A percentile compares a stretch with the other conserved stretches of the same genome.
Evolutionary conservation across 1,140 invertebrate species (phyloP).

Genomic region (Caerostris darwini): DNA sequence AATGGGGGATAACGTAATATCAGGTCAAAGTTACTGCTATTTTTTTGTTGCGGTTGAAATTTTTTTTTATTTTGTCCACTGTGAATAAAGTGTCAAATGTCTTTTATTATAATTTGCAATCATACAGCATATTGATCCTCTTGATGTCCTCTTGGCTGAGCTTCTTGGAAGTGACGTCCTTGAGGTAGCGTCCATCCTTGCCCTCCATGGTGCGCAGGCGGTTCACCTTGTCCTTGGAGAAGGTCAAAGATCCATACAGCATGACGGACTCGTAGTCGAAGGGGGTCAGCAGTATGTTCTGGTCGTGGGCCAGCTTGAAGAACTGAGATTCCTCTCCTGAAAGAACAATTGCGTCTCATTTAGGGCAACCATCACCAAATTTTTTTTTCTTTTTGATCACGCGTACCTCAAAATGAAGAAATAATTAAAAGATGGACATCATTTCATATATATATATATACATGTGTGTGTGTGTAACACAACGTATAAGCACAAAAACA

Average conservation of each 20-base stretch:
- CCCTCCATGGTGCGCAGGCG: not conserved
- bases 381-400: too few species aligned
- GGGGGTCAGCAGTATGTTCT: not conserved
- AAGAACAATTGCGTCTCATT: not conserved
- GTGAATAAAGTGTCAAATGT: too few species aligned
- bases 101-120: not conserved
- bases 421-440: too few species aligned
- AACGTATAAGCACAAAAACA: too few species aligned
- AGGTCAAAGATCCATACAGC: not conserved
- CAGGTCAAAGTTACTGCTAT: too few species aligned
- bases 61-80: too few species aligned
- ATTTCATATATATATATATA: too few species aligned
- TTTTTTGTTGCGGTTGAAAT: too few species aligned
- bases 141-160: not conserved
- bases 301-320: not conserved
- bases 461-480: too few species aligned
- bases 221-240: not conserved
- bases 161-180: not conserved
- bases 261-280: constrained; percentile 1
- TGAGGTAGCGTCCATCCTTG: not conserved
- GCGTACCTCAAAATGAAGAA: too few species aligned
- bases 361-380: too few species aligned
- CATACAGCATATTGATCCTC: constrained; percentile 1
- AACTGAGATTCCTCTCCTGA: not conserved
- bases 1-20: too few species aligned